Evolutionary conservation across 1,140 invertebrate genomes (phyloP).

Genomic region (Ceratoteleas bidentatus): DNA sequence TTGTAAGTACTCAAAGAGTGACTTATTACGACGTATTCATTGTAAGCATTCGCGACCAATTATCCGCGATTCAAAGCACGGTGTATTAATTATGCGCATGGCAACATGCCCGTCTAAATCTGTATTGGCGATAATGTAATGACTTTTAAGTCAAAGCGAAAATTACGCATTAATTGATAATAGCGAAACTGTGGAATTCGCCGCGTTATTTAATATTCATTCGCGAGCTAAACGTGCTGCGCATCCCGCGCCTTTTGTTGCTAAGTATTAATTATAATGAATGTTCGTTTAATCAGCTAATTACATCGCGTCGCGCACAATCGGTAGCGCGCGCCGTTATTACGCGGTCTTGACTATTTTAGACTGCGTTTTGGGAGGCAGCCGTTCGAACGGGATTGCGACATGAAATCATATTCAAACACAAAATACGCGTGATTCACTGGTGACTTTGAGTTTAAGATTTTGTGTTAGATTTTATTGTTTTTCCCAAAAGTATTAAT

Average conservation of each 20-base stretch:
- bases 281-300: conserved; percentile 47
- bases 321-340: conserved; percentile 21
- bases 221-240: conserved; percentile 3
- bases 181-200: conserved; percentile 29
- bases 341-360: conserved; percentile 34
- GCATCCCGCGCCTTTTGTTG: conserved; percentile 29
- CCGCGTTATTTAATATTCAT: conserved; percentile 32
- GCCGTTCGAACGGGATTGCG: conserved; percentile 3
- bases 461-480: no score
- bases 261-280: conserved; percentile 44
- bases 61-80: conserved; percentile 32
- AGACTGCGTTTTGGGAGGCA: background rate
- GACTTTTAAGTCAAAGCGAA: conserved; percentile 39
- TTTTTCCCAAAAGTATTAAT: no score
- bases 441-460: background rate
- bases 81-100: conserved; percentile 33
- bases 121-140: conserved; percentile 31
- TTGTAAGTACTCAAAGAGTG: no score
- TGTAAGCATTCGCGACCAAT: conserved; percentile 23
- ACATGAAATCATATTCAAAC: background rate
- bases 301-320: conserved; percentile 30
- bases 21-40: background rate
- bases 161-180: conserved; percentile 45
- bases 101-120: conserved; percentile 32
- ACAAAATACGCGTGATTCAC: background rate